phyloP scores from a whole-genome alignment of 2,797 vertebrate genomes.

The Poecile montanus region DNA sequence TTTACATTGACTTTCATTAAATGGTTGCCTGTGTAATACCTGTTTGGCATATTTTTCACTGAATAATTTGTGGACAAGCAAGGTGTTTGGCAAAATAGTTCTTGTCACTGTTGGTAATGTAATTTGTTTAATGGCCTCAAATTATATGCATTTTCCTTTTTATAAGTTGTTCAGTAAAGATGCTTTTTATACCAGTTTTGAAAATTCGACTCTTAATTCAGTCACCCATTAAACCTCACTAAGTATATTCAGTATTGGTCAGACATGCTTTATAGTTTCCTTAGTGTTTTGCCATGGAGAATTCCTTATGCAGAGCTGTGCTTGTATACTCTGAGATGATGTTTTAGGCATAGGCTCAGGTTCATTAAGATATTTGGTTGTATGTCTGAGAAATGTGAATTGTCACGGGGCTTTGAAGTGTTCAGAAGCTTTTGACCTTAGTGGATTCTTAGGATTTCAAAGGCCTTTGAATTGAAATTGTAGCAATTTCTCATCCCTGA shows the following conservation, averaged over 20 bases:
- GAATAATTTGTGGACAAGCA: background rate
- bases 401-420: background rate
- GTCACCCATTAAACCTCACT: background rate
- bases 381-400: background rate
- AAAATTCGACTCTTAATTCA: background rate
- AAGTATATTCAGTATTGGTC: background rate
- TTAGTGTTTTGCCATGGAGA: background rate
- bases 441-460: background rate
- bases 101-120: background rate
- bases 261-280: background rate
- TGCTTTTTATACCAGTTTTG: constrained; percentile 39
- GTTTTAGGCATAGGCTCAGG: background rate
- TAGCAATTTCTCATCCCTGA: background rate
- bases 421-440: background rate
- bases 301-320: background rate
- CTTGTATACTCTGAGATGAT: fast-evolving
- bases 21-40: background rate
- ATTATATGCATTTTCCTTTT: background rate
- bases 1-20: background rate
- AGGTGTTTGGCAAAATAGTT: background rate
- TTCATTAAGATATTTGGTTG: background rate
- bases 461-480: background rate
- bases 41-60: background rate
- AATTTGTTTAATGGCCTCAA: background rate
- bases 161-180: constrained; percentile 44